These are phyloP conservation scores for Vanessa tameamea DNA, from an alignment of 1,140 invertebrate species.

Conservation along the genomic window DNA sequence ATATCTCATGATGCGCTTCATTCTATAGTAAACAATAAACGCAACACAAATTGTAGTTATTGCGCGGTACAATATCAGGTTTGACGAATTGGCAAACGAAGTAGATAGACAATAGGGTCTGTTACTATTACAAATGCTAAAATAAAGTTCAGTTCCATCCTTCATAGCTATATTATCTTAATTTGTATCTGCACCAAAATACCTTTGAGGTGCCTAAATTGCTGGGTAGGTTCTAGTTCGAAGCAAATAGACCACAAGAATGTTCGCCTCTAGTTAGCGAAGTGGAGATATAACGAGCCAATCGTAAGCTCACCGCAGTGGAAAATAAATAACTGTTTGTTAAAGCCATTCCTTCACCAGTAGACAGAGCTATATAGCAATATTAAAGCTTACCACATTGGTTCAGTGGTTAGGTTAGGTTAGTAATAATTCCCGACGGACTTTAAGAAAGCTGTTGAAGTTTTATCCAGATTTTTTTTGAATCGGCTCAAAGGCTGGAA, in stretches of 20 bases:
- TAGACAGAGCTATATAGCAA: not conserved
- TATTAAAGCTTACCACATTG: not conserved
- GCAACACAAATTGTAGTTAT: too few species aligned
- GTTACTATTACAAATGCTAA: too few species aligned
- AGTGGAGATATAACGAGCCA: slow-evolving; percentile 7
- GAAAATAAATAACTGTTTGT: slow-evolving; percentile 7
- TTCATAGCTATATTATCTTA: not conserved
- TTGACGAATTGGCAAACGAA: too few species aligned
- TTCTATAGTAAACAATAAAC: too few species aligned
- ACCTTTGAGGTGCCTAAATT: not conserved
- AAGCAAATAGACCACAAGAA: slow-evolving; percentile 7
- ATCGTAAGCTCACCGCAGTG: slow-evolving; percentile 5
- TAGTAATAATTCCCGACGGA: too few species aligned
- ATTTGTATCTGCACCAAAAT: not conserved
- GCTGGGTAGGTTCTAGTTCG: not conserved
- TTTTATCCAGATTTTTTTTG: too few species aligned
- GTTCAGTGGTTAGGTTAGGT: too few species aligned
- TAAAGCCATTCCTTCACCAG: not conserved
- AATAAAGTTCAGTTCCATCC: not conserved
- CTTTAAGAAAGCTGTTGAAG: too few species aligned
- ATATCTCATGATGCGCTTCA: too few species aligned
- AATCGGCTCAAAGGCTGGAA: too few species aligned
- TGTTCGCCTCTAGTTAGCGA: slow-evolving; percentile 6
- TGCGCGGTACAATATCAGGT: too few species aligned
- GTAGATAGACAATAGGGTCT: too few species aligned